Percentiles rank a stretch among this genome's conserved stretches.
These are phyloP conservation scores for Berghia stephanieae DNA, from an alignment of 1,140 invertebrate species.

Conservation along the genomic window DNA sequence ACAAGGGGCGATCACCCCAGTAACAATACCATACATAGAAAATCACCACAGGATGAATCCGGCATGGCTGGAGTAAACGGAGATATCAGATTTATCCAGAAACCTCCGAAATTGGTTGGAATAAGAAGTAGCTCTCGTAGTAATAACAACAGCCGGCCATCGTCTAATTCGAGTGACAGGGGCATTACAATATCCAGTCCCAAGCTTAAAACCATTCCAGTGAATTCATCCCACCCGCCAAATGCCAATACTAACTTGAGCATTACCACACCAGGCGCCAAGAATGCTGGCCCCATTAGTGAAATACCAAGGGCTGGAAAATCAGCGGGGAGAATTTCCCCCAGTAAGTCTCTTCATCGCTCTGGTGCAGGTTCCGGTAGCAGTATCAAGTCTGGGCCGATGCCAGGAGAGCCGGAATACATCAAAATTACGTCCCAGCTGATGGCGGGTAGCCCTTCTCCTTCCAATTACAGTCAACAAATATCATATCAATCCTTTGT, in stretches of 20 bases:
- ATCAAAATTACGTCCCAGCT: slow-evolving; percentile 48
- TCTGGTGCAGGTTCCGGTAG: slow-evolving; percentile 16
- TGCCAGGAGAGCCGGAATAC: slow-evolving; percentile 45
- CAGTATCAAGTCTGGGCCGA: slow-evolving; percentile 36
- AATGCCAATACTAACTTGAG: slow-evolving; percentile 32
- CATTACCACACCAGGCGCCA: slow-evolving; percentile 27
- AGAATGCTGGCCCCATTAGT: slow-evolving; percentile 20
- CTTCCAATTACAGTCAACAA: no score
- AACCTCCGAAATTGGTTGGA: no score
- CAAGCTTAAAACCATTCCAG: slow-evolving; percentile 4
- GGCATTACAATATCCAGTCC: not conserved
- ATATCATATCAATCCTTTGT: slow-evolving; percentile 5
- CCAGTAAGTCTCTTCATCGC: slow-evolving; percentile 24
- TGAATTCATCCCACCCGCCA: slow-evolving; percentile 28
- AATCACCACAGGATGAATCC: no score
- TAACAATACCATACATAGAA: no score
- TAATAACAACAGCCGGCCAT: not conserved
- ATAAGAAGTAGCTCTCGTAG: no score
- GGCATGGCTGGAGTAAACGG: no score
- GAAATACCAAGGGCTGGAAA: slow-evolving; percentile 13
- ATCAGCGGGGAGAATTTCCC: not conserved
- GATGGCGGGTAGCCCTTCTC: not conserved
- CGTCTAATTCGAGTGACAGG: not conserved
- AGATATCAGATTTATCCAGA: no score
- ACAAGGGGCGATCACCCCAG: slow-evolving; percentile 29